Evolutionary conservation across 1,140 invertebrate genomes (phyloP).

Genomic region (Drosophila orena): DNA sequence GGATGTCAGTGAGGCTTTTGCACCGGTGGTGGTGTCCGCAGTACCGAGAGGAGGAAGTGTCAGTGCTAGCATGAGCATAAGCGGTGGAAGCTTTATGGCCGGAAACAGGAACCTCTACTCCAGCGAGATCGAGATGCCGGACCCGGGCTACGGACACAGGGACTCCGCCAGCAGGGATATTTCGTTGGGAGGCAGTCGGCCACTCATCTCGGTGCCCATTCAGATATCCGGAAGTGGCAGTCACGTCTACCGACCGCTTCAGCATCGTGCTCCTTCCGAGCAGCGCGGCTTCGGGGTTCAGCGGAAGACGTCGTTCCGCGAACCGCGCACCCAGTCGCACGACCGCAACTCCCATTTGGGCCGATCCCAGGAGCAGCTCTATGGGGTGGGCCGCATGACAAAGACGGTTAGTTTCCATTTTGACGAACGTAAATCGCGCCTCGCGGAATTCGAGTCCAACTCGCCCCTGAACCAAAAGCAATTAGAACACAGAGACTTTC

Average conservation of each 20-base stretch:
- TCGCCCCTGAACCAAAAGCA: conserved; percentile 79
- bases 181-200: conserved; percentile 63
- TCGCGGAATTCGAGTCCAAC: conserved; percentile 72
- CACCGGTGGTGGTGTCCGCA: conserved; percentile 67
- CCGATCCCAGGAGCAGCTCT: conserved; percentile 73
- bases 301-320: conserved; percentile 60
- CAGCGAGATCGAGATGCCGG: conserved; percentile 69
- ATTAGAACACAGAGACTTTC: conserved; percentile 76
- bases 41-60: conserved; percentile 50
- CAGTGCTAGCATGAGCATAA: conserved; percentile 15
- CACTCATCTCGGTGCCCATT: conserved; percentile 75
- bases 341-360: conserved; percentile 63
- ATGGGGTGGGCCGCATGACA: conserved; percentile 70
- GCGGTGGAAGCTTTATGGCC: conserved; percentile 63
- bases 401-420: conserved; percentile 85
- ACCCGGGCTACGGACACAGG: conserved; percentile 24
- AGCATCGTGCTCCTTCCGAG: conserved; percentile 67
- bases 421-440: conserved; percentile 80
- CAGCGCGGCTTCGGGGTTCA: conserved; percentile 56
- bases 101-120: conserved; percentile 72
- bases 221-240: conserved; percentile 57
- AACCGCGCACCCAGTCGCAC: conserved; percentile 77
- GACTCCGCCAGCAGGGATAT: conserved; percentile 62
- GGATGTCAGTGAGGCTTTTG: conserved; percentile 71
- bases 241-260: conserved; percentile 53